Conservation (phyloP, 2,797 vertebrate species). For the Syndactyla subalaris region DNA sequence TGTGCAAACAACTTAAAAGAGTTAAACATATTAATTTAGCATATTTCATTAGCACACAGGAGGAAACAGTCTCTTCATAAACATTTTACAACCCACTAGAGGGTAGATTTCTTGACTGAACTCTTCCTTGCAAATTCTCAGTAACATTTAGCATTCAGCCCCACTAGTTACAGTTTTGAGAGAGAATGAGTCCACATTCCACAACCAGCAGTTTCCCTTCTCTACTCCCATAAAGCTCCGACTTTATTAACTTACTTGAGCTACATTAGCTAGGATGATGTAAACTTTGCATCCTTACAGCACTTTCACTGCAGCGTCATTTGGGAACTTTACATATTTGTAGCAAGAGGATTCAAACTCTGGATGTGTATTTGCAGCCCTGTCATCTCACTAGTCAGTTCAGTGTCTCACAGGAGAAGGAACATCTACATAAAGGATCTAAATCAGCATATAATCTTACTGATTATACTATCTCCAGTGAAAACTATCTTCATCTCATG, state of each 20-base stretch:
- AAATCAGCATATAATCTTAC: background rate
- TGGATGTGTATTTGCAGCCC: background rate
- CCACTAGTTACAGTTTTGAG: background rate
- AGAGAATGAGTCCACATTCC: background rate
- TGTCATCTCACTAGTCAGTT: background rate
- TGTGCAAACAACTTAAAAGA: background rate
- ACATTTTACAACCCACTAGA: background rate
- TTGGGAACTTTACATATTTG: background rate
- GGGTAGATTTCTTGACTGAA: background rate
- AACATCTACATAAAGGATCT: background rate
- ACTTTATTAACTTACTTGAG: background rate
- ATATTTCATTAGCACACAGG: background rate
- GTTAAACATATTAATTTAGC: background rate
- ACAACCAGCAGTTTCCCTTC: background rate
- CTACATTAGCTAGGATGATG: background rate
- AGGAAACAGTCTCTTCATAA: background rate
- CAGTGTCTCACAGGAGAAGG: background rate
- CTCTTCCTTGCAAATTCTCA: constrained; percentile 1
- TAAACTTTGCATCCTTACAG: background rate
- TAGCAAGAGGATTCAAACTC: background rate
- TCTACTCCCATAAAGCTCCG: background rate
- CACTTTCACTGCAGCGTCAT: background rate
- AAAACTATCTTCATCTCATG: background rate
- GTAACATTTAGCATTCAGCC: background rate
- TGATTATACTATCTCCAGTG: background rate